Conservation (phyloP, 2,888 invertebrate species). For the Calliopum simillimum region DNA sequence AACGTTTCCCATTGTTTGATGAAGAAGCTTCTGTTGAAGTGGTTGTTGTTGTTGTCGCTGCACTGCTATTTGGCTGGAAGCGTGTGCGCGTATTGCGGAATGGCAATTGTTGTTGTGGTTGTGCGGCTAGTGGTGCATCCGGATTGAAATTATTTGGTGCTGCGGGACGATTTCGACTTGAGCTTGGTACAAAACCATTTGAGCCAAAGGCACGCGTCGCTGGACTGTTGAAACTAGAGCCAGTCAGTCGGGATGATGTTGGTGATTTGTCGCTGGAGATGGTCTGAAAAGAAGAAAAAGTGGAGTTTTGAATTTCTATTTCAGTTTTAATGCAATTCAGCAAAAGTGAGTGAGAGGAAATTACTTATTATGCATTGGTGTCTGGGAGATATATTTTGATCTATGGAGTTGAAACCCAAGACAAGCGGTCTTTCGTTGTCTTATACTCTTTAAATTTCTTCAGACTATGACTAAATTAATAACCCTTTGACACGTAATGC, state of each 20-base stretch:
- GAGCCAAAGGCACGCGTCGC: slow-evolving; percentile 50
- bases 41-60: slow-evolving; percentile 50
- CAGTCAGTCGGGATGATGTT: slow-evolving; percentile 51
- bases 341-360: not conserved
- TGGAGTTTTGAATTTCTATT: not conserved
- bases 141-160: slow-evolving; percentile 44
- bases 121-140: slow-evolving; percentile 33
- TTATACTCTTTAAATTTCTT: no score
- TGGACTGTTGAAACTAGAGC: slow-evolving; percentile 48
- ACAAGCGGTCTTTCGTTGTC: no score
- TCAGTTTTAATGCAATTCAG: no score
- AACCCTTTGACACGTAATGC: no score
- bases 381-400: no score
- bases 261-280: slow-evolving; percentile 27
- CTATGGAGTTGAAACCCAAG: no score
- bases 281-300: slow-evolving; percentile 22
- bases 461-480: no score
- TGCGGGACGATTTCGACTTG: slow-evolving; percentile 55
- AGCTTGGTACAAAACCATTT: slow-evolving; percentile 55
- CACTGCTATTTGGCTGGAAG: slow-evolving; percentile 57
- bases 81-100: slow-evolving; percentile 62
- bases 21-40: slow-evolving; percentile 49
- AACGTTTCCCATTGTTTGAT: slow-evolving; percentile 55
- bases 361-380: not conserved
- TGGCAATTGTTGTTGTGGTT: slow-evolving; percentile 53